A percentile compares a stretch with the other conserved stretches of the same genome.
phyloP scores from a whole-genome alignment of 2,797 vertebrate genomes.

The Sparus aurata region DNA sequence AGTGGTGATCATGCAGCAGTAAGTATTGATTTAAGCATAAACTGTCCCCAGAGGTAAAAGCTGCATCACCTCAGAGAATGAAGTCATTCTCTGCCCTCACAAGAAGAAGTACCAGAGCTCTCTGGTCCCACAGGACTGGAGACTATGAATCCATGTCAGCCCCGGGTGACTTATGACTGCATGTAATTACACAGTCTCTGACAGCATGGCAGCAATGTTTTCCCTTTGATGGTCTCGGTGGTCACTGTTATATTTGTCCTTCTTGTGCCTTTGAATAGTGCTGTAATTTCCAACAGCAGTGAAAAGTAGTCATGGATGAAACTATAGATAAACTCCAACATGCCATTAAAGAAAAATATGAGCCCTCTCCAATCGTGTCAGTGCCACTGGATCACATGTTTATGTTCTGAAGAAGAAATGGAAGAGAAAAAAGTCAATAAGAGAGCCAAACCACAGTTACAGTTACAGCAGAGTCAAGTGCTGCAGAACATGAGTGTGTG shows the following conservation, averaged over 20 bases:
- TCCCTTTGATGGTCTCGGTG: conserved; percentile 61
- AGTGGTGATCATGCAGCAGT: conserved; percentile 11
- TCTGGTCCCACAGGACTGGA: conserved; percentile 32
- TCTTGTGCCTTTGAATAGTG: conserved; percentile 42
- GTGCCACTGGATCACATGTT: conserved; percentile 16
- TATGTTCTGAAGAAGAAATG: conserved; percentile 9
- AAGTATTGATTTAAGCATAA: conserved; percentile 30
- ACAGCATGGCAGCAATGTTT: conserved; percentile 46
- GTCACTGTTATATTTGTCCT: conserved; percentile 60
- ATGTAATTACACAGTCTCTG: conserved; percentile 61
- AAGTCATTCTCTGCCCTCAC: conserved; percentile 35
- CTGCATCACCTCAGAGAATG: conserved; percentile 28
- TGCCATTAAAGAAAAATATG: conserved; percentile 20
- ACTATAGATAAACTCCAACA: conserved; percentile 23
- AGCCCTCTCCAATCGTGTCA: conserved; percentile 25
- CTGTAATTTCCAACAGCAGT: conserved; percentile 27
- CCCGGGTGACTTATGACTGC: conserved; percentile 57
- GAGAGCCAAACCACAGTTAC: conserved; percentile 24
- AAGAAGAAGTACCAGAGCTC: conserved; percentile 13
- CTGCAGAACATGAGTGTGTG: conserved; percentile 13
- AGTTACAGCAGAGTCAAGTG: conserved; percentile 37
- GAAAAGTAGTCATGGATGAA: conserved; percentile 27
- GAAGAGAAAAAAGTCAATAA: conserved; percentile 16
- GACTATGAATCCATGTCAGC: conserved; percentile 45
- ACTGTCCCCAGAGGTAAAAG: conserved; percentile 20